phyloP scores from a whole-genome alignment of 2,113 vertebrate genomes.

The Gulo gulo region DNA sequence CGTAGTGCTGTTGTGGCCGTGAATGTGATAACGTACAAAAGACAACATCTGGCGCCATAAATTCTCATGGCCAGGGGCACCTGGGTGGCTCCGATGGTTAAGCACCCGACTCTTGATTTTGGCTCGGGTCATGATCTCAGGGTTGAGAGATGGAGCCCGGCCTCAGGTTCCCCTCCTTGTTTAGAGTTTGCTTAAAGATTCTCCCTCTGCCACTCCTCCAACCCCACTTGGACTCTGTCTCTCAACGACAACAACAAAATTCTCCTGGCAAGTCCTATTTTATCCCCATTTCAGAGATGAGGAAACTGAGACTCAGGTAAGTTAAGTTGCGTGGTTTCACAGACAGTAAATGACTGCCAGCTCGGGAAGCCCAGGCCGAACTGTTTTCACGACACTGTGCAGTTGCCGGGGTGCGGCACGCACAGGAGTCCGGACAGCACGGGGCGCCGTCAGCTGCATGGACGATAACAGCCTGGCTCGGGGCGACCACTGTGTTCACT shows the following conservation, averaged over 20 bases:
- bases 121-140: background rate
- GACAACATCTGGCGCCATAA: background rate
- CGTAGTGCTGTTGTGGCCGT: background rate
- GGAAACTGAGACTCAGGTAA: background rate
- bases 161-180: background rate
- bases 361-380: background rate
- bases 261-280: background rate
- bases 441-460: background rate
- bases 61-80: background rate
- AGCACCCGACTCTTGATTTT: background rate
- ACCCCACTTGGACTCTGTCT: background rate
- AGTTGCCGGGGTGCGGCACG: background rate
- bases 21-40: background rate
- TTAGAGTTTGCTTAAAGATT: background rate
- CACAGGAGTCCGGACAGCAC: background rate
- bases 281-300: background rate
- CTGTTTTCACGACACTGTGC: background rate
- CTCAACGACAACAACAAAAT: background rate
- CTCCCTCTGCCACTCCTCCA: background rate
- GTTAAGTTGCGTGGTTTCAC: background rate
- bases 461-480: rapidly evolving
- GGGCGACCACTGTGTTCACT: rapidly evolving
- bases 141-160: background rate
- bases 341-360: background rate
- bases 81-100: background rate